A percentile compares a stretch with the other conserved stretches of the same genome.
Evolutionary conservation across 2,888 invertebrate species (phyloP).

Genomic region (Campopleginae sp.): DNA sequence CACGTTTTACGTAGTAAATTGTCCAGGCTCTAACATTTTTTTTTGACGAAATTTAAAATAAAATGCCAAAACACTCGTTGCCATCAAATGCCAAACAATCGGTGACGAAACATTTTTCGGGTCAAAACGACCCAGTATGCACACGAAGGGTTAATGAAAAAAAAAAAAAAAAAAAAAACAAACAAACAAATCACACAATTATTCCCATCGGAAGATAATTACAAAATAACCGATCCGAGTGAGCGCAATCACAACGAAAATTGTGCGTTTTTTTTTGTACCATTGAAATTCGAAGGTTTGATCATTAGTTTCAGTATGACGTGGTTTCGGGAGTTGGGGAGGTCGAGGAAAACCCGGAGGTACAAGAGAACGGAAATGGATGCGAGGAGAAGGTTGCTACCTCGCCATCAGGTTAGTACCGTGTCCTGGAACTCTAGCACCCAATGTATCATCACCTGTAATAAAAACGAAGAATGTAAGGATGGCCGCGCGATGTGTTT

Average conservation of each 20-base stretch:
- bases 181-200: background rate
- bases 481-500: too few species aligned
- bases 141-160: background rate
- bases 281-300: background rate
- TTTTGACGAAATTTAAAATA: too few species aligned
- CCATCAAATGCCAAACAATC: too few species aligned
- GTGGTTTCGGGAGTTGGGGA: slow-evolving; percentile 62
- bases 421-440: slow-evolving; percentile 7
- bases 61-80: too few species aligned
- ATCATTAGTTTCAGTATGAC: slow-evolving; percentile 65
- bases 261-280: background rate
- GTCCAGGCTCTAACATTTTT: too few species aligned
- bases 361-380: slow-evolving; percentile 62
- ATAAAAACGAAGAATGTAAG: too few species aligned
- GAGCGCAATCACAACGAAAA: background rate
- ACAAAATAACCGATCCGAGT: background rate
- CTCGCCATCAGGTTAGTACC: slow-evolving; percentile 63
- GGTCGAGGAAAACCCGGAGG: slow-evolving; percentile 66
- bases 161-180: background rate
- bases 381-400: slow-evolving; percentile 53
- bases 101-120: too few species aligned
- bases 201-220: background rate
- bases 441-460: background rate
- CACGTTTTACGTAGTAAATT: too few species aligned
- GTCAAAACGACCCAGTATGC: too few species aligned